Base-by-base conservation (phyloP, 2,113 vertebrate genomes). In the Panthera leo region DNA sequence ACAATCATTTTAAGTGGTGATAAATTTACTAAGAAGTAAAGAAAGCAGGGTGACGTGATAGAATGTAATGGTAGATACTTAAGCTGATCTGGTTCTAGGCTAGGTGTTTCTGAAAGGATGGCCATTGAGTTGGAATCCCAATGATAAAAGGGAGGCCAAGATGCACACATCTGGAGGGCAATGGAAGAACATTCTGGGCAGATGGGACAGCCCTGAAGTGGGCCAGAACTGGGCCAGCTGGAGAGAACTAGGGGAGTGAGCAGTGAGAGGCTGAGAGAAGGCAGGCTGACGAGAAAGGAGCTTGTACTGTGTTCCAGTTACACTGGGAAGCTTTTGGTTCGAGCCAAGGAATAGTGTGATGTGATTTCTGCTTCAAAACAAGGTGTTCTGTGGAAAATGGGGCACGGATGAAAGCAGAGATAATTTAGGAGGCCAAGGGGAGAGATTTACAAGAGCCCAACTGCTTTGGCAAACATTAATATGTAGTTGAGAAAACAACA, bases 401-500 rank as follows among this genome's bases (percentile, higher is more conserved):
- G 53, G 16, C 31, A 25, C 42, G 5, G 18, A 70, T 19, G 70
- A 70, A 84, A 85, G 19, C 14, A 29, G 39, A 87, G 25, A 21
- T 23, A 7, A 23, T 19, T 90, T n/a, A 3, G 45, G 36, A 53
- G 65, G 36, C 48, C 45, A 19, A 15, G 5, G 48, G 34, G 27
- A 65, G 55, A 34, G n/a, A 9, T 6, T 14, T 18, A 27, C 34
- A n/a, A 75, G 45, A 58, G 29, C 70, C 48, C 42, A 1, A 0
- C 6, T 23, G 15, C 71, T 18, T 42, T 48, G 90, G 67, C 67
- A 42, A 15, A 21, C 10, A 0, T 23, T 75, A 48, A 34, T 23
- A 6, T 27, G 5, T 55, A 25, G 55, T 31, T 27, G 15, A 83
- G 78, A 93, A 95, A 94, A 85, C 71, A 96, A 3, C 83, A 88